Conservation (phyloP, 2,888 invertebrate species). For the Melinaea marsaeus region DNA sequence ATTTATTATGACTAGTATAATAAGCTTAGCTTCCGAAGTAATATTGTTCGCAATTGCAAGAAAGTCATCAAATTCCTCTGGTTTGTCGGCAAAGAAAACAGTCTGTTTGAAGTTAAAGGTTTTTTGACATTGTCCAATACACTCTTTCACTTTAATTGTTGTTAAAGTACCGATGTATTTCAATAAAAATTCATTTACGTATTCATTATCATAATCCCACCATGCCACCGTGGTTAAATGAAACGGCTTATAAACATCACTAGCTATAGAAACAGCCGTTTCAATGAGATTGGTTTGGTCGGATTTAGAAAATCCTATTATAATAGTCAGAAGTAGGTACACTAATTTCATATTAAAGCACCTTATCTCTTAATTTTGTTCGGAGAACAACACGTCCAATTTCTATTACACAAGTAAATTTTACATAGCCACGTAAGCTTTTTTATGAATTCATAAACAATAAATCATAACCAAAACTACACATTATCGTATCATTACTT, state of each 20-base stretch:
- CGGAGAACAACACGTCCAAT: no score
- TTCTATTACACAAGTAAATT: no score
- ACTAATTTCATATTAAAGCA: background rate
- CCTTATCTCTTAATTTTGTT: no score
- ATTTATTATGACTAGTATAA: slow-evolving; percentile 38
- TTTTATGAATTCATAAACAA: no score
- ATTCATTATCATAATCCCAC: slow-evolving; percentile 33
- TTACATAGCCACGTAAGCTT: no score
- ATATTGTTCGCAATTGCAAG: slow-evolving; percentile 36
- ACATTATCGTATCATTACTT: no score
- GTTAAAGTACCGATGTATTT: slow-evolving; percentile 40
- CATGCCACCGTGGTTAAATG: slow-evolving; percentile 44
- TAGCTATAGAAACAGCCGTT: slow-evolving; percentile 40
- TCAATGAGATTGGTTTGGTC: slow-evolving; percentile 33
- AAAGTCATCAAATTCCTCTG: slow-evolving; percentile 42
- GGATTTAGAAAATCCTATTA: slow-evolving; percentile 16
- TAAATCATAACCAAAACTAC: no score
- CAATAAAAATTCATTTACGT: slow-evolving; percentile 39
- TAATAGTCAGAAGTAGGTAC: slow-evolving; percentile 10
- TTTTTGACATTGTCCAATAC: slow-evolving; percentile 6
- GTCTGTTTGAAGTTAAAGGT: slow-evolving; percentile 40
- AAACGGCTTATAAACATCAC: slow-evolving; percentile 38
- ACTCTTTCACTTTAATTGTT: slow-evolving; percentile 30
- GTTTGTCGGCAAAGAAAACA: slow-evolving; percentile 41
- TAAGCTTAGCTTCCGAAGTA: slow-evolving; percentile 25